Percentiles rank a stretch among this genome's conserved stretches.
phyloP scores from a whole-genome alignment of 2,797 vertebrate genomes.

The Enteromius trimaculatus region DNA sequence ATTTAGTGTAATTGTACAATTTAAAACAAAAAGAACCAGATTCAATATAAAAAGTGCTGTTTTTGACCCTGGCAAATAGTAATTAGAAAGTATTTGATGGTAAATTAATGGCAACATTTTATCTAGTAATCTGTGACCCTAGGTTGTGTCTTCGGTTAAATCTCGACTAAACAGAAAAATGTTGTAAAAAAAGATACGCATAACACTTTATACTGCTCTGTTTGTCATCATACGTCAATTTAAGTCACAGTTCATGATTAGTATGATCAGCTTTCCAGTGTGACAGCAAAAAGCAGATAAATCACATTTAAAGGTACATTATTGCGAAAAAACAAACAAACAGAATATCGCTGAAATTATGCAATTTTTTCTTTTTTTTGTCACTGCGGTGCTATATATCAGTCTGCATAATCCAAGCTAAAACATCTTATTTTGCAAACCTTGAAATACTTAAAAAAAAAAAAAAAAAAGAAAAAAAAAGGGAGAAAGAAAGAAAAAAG shows the following conservation, averaged over 20 bases:
- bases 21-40: background rate
- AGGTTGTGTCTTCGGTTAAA: conserved; percentile 43
- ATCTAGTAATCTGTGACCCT: background rate
- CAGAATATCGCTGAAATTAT: background rate
- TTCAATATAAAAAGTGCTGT: background rate
- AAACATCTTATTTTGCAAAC: conserved; percentile 6
- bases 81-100: background rate
- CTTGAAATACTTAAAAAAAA: background rate
- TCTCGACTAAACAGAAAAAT: conserved; percentile 55
- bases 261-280: conserved; percentile 18
- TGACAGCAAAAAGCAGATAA: background rate
- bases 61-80: background rate
- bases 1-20: too few species aligned
- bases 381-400: background rate
- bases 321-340: conserved; percentile 11
- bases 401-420: conserved; percentile 15
- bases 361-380: background rate
- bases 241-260: background rate
- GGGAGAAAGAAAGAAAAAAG: background rate
- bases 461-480: background rate
- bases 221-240: background rate
- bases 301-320: conserved; percentile 38
- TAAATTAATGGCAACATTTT: background rate
- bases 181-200: conserved; percentile 9
- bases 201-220: conserved; percentile 4